phyloP scores from a whole-genome alignment of 2,888 invertebrate species.

The Tachina fera region DNA sequence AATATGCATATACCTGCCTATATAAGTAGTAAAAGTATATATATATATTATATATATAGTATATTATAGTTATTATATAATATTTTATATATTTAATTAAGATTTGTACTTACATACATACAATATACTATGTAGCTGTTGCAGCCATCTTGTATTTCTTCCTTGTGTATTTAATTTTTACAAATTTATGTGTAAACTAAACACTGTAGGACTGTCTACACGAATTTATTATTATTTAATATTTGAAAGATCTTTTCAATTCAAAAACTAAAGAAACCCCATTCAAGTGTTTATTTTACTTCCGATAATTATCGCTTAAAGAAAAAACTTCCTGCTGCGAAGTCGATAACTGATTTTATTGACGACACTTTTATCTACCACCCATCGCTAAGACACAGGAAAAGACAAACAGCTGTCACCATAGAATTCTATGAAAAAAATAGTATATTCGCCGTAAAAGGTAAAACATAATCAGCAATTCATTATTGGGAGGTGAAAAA shows the following conservation, averaged over 20 bases:
- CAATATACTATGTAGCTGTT: too few relatives aligned
- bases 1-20: too few relatives aligned
- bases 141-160: too few relatives aligned
- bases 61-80: too few relatives aligned
- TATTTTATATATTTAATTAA: too few relatives aligned
- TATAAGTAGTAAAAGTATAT: too few relatives aligned
- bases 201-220: too few relatives aligned
- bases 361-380: background rate
- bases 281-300: background rate
- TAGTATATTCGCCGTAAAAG: constrained; percentile 56
- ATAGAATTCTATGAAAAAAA: constrained; percentile 51
- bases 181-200: too few relatives aligned
- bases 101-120: too few relatives aligned
- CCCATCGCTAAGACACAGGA: constrained; percentile 51
- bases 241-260: background rate
- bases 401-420: constrained; percentile 67
- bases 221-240: too few relatives aligned
- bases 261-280: background rate
- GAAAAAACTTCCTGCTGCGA: background rate
- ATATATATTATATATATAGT: too few relatives aligned
- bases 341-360: constrained; percentile 39
- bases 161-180: too few relatives aligned
- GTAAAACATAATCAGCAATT: constrained; percentile 58
- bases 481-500: constrained; percentile 29
- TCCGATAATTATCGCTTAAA: constrained; percentile 30